Percentiles rank a stretch among this genome's conserved stretches.
These are phyloP conservation scores for Penaeus indicus DNA, from an alignment of 1,140 invertebrate genomes.

Conservation along the genomic window DNA sequence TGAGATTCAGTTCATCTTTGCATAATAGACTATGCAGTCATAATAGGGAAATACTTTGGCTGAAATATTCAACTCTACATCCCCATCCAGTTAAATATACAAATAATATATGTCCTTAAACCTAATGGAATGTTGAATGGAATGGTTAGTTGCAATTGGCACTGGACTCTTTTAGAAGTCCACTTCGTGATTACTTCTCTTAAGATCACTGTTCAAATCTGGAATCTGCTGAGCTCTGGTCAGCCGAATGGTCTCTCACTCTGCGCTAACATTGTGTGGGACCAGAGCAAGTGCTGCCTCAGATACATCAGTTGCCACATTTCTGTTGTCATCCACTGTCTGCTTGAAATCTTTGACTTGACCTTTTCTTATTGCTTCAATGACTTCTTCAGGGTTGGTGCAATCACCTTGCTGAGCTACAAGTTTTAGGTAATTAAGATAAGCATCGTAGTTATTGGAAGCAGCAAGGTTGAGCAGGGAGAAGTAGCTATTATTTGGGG, in stretches of 20 bases:
- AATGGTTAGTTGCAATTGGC: constrained; percentile 60
- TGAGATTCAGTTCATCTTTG: constrained; percentile 39
- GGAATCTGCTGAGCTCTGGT: no score
- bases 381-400: constrained; percentile 40
- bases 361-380: constrained; percentile 43
- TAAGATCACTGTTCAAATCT: no score
- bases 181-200: constrained; percentile 12
- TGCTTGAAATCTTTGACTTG: constrained; percentile 45
- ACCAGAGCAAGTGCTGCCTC: constrained; percentile 54
- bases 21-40: constrained; percentile 20
- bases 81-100: constrained; percentile 50
- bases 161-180: constrained; percentile 37
- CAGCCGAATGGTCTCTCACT: neutral
- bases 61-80: constrained; percentile 20
- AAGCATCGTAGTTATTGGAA: constrained; percentile 57
- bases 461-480: constrained; percentile 59
- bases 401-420: constrained; percentile 40
- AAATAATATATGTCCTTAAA: constrained; percentile 44
- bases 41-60: neutral
- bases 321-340: constrained; percentile 61
- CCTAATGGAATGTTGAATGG: constrained; percentile 60
- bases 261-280: constrained; percentile 41
- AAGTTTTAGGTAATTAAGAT: constrained; percentile 55
- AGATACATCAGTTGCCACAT: constrained; percentile 36
- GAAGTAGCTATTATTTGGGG: constrained; percentile 46